Evolutionary conservation across 1,140 invertebrate species (phyloP), one percentile per base, ranked within the genome.

Genomic region (Paracyclopina nana): DNA sequence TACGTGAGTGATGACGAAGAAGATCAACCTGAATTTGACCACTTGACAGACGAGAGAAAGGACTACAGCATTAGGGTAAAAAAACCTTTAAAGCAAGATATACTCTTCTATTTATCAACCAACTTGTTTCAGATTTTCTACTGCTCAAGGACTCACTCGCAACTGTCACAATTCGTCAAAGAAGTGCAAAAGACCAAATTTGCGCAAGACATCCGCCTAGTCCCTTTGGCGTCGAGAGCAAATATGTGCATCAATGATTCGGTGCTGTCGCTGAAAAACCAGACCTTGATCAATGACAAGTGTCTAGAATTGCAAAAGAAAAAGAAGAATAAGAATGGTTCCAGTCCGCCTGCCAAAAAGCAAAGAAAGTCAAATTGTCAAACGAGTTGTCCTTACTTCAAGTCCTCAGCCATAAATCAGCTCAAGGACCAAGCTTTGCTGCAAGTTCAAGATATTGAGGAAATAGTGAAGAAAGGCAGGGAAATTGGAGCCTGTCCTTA

Each of bases 71-170:
- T 54, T 42, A 56, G 53, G 43, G 53, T 55, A 50, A 30, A 46
- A 46, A n/a, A 38, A n/a, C 20, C 8, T 30, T 30, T 12, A 29
- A 29, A 38, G 14, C 14, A 46, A 46, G 18, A 28, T 9, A 46
- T 46, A 38, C 8, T 46, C 22, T n/a, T 40, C 12, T 9, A 46
- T 27, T 38, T 29, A 8, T 11, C 6, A 40, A 38, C 18, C 11
- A n/a, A 46, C 16, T 57, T 38, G 45, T 44, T 54, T 5, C 67
- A 92, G 77, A 80, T 96, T 54, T 87, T 80, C 59, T 94, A 86
- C 66, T 90, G 86, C 59, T 94, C 87, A 55, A 72, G 92, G 62
- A 97, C 92, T 26, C 91, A 98, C 68, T 95, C 90, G 6, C 92
- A 98, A 62, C 65, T 98, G 22, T 74, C 81, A 1, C 92, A 98